Evolutionary conservation across 2,797 vertebrate genomes (phyloP), one percentile per base, ranked within the genome.

Genomic region (Esox lucius): DNA sequence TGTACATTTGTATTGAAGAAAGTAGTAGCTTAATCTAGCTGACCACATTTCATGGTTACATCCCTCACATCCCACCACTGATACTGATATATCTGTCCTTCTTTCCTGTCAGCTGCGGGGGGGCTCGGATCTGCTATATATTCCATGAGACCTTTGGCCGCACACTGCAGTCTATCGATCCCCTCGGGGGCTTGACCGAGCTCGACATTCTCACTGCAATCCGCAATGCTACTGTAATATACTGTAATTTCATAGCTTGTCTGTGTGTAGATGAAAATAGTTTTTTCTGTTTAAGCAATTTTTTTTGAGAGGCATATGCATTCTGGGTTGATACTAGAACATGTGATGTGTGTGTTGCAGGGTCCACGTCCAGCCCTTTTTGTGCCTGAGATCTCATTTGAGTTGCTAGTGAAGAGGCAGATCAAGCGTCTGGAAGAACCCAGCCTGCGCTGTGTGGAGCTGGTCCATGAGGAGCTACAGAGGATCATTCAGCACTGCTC

Each of bases 101-200:
- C 70, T 87, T 49, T 61, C 35, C 72, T 87, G 49, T 33, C 87
- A 95, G 95, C 70, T 96, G 95, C 11, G 95, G 95, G 0, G 94
- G 95, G 0, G 94, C 95, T 62, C 91, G 95, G 15, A 95, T 96
- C 80, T 96, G 95, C 85, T 95, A 96, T 83, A 96, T 95, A 84
- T 95, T 96, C 88, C 95, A 96, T 31, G 95, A 96, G 91, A 95
- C 94, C 7, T 96, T 96, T 81, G 94, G 95, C 35, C 93, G 94
- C 64, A 95, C 95, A 8, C 87, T 95, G 86, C 93, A 95, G 87
- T 95, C 93, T 76, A 95, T 95, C 19, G 92, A 95, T 86, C 95
- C 95, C 1, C 88, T 96, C 48, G 93, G 91, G 7, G 95, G 95
- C 28, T 89, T 95, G 75, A 90, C 87, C 0, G 94, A 93, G 78